Evolutionary conservation across 2,888 invertebrate genomes (phyloP).

Genomic region (Tetranychus truncatus): DNA sequence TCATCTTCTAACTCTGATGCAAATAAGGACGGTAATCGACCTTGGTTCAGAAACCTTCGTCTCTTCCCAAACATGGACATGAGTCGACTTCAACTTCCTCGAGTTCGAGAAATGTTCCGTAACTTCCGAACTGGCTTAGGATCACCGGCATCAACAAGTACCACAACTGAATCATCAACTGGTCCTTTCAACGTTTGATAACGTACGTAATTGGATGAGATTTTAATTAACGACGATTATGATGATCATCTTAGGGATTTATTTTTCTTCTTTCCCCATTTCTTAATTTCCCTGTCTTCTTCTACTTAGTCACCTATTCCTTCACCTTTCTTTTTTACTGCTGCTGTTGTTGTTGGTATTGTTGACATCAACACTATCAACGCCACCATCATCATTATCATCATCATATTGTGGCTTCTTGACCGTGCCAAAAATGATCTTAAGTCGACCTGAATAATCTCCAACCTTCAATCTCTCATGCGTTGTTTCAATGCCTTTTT

Average conservation of each 20-base stretch:
- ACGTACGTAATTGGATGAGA: not conserved
- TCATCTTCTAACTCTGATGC: not conserved
- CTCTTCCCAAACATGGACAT: not conserved
- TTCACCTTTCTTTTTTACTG: not conserved
- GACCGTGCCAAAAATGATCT: not conserved
- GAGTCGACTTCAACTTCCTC: conserved; percentile 2
- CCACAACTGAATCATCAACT: conserved; percentile 8
- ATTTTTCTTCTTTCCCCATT: too few relatives aligned
- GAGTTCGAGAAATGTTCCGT: conserved; percentile 1
- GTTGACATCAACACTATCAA: too few relatives aligned
- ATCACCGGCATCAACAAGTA: not conserved
- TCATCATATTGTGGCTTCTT: conserved; percentile 1
- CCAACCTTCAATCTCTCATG: too few relatives aligned
- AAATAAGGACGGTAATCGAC: not conserved
- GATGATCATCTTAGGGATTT: too few relatives aligned
- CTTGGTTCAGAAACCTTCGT: conserved; percentile 2
- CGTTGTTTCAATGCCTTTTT: too few relatives aligned
- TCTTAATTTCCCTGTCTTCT: not conserved
- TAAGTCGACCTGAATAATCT: not conserved
- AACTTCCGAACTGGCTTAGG: not conserved
- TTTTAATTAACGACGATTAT: too few relatives aligned
- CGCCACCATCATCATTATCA: not conserved
- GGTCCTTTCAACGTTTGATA: not conserved
- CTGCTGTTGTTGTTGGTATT: not conserved
- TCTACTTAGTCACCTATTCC: not conserved